phyloP scores from a whole-genome alignment of 2,113 vertebrate genomes.

The Recurvirostra avosetta region DNA sequence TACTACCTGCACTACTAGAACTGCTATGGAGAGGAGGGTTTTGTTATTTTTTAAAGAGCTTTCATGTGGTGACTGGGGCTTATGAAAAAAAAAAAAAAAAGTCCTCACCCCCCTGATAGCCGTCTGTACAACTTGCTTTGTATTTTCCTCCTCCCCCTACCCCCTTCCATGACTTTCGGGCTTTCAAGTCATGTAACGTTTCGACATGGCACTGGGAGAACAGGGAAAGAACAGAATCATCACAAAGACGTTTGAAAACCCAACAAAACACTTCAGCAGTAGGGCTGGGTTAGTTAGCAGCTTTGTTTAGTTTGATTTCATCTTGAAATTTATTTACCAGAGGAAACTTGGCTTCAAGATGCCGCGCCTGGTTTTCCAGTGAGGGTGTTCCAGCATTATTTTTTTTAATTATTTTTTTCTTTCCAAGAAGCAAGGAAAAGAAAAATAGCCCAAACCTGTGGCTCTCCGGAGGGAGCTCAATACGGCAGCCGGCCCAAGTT shows the following conservation, averaged over 20 bases:
- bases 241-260: conserved; percentile 27
- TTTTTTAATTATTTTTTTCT: not conserved
- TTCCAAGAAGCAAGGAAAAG: not conserved
- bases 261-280: not conserved
- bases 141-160: not conserved
- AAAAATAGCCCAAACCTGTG: not conserved
- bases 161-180: not conserved
- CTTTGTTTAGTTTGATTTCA: not conserved
- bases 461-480: not conserved
- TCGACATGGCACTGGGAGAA: not conserved
- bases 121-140: not conserved
- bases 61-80: conserved; percentile 38
- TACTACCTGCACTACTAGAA: conserved; percentile 5
- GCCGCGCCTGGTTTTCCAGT: not conserved
- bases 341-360: not conserved
- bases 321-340: not conserved
- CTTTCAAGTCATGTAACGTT: conserved; percentile 39
- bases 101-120: not conserved
- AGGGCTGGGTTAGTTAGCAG: not conserved
- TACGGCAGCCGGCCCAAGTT: not conserved
- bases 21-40: not conserved
- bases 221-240: conserved; percentile 13
- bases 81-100: not conserved
- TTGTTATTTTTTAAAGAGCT: conserved; percentile 30
- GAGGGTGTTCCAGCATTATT: not conserved